A percentile compares a stretch with the other conserved stretches of the same genome.
These are phyloP conservation scores for Apantesis nais DNA, from an alignment of 2,888 invertebrate genomes.

Conservation along the genomic window DNA sequence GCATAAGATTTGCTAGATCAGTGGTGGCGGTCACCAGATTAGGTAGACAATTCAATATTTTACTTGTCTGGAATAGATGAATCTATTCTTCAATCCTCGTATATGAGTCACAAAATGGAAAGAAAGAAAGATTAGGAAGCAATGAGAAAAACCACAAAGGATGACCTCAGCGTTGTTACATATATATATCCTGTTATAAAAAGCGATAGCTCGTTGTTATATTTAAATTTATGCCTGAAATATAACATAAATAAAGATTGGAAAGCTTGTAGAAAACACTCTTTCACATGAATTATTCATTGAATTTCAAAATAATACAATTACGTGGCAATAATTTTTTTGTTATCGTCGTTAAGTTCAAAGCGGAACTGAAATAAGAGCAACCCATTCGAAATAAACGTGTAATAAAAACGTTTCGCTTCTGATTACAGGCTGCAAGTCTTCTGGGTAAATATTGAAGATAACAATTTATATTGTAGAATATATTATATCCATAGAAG, in stretches of 20 bases:
- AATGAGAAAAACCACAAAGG: not conserved
- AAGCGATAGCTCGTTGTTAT: not conserved
- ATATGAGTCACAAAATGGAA: too few relatives aligned
- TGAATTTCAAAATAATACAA: constrained; percentile 1
- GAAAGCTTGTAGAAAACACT: not conserved
- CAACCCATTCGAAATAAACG: not conserved
- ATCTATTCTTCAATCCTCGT: not conserved
- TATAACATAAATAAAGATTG: not conserved
- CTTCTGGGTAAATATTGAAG: too few relatives aligned
- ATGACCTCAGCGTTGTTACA: too few relatives aligned
- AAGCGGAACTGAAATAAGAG: too few relatives aligned
- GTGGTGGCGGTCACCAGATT: too few relatives aligned
- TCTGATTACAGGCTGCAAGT: too few relatives aligned
- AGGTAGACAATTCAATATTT: too few relatives aligned
- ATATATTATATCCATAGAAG: too few relatives aligned
- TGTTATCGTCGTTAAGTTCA: too few relatives aligned
- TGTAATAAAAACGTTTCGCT: not conserved
- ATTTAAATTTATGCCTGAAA: not conserved
- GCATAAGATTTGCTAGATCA: too few relatives aligned
- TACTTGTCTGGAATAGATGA: not conserved
- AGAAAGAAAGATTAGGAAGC: not conserved
- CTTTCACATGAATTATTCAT: constrained; percentile 3
- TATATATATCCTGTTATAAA: not conserved
- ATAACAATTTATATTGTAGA: too few relatives aligned
- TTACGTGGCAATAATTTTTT: not conserved